Evolutionary conservation across 2,797 vertebrate genomes (phyloP).

Genomic region (Paramormyrops hopkinsi): DNA sequence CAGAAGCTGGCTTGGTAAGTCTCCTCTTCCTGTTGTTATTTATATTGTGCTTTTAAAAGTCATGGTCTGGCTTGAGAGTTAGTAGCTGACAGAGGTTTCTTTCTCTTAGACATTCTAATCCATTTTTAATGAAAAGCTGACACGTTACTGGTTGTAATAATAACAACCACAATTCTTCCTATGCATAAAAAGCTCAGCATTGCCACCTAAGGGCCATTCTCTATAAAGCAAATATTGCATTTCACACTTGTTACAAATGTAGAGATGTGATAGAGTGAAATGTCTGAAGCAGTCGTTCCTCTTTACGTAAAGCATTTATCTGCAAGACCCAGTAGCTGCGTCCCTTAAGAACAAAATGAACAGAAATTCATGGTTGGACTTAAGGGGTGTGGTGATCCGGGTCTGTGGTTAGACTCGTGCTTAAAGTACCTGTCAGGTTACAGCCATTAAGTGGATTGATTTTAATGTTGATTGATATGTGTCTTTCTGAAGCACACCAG

Average conservation of each 20-base stretch:
- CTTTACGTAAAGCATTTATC: background rate
- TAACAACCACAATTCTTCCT: background rate
- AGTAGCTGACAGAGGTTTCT: background rate
- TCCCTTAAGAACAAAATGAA: background rate
- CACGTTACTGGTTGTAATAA: background rate
- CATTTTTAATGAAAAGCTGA: background rate
- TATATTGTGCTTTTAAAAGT: background rate
- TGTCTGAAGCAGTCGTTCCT: background rate
- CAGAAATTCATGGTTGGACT: background rate
- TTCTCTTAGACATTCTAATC: background rate
- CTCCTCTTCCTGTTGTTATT: constrained; percentile 6
- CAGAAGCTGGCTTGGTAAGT: constrained; percentile 97
- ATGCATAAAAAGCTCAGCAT: background rate
- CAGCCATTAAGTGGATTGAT: background rate
- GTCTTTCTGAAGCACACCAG: background rate
- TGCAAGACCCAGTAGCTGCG: background rate
- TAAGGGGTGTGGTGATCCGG: background rate
- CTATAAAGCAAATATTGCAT: background rate
- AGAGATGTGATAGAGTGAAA: background rate
- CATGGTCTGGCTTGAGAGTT: background rate
- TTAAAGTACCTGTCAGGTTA: background rate
- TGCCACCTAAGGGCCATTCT: constrained; percentile 15
- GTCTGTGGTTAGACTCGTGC: background rate
- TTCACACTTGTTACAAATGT: background rate
- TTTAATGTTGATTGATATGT: background rate